Base-by-base conservation (phyloP, 2,113 vertebrate species). In the Seriola dumerili region DNA sequence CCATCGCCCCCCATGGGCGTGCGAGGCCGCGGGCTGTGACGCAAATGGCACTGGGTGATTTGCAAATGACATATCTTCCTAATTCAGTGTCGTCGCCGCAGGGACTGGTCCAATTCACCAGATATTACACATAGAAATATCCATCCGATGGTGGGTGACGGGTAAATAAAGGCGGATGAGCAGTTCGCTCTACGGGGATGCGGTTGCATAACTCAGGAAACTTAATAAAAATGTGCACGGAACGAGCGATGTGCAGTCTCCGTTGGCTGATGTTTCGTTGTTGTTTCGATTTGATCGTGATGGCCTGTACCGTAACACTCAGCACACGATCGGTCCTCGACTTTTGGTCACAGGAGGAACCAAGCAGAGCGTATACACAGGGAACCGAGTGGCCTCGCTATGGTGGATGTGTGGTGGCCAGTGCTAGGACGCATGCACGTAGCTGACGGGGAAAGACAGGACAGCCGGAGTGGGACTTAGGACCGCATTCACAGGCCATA, bases 181-280 rank as follows among this genome's bases (percentile, higher is more conserved):
- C 88, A 52, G 86, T 83, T 90, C 81, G 85, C 81, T 88, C 81
- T 72, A 77, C 83, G 81, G 85, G 80, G 91, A 93, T 92, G 83
- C 86, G 89, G 87, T 94, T 94, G 92, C 93, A 91, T 93, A 94
- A 94, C 90, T 93, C 89, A 55, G 84, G 52, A 93, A 94, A 94
- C 94, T 94, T 94, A 88, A 94, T 90, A 76, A 93, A 91, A 92
- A 90, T 73, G 84, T 90, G 86, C 89, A 83, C 76, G 63, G 79
- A 58, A 68, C 40, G 59, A 76, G 59, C 46, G 73, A 67, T 72
- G 80, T 75, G 83, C 72, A 17, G 68, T 69, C 52, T 74, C 83
- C 81, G 25, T 19, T 29, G 69, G 62, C 58, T 76, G 84, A 55
- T 78, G 76, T 88, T 79, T 34, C 14, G 61, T 50, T 58, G 36